phyloP scores from a whole-genome alignment of 2,888 invertebrate genomes.

The Koerneria pararmatus region DNA sequence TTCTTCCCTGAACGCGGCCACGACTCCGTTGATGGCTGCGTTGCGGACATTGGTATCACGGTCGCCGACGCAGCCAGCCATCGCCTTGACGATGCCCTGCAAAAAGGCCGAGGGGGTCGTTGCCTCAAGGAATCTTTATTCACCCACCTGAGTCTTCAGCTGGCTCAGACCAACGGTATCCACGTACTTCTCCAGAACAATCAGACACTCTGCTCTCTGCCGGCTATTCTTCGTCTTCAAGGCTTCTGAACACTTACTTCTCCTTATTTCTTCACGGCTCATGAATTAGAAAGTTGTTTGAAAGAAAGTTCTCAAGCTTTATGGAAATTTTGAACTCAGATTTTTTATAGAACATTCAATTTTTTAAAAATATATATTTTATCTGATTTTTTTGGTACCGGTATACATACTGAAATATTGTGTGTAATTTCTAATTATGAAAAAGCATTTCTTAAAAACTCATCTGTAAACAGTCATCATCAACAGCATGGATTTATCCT shows the following conservation, averaged over 20 bases:
- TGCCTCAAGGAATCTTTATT: constrained; percentile 13
- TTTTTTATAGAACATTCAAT: no score
- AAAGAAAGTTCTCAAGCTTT: no score
- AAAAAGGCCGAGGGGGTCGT: constrained; percentile 13
- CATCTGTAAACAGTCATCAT: no score
- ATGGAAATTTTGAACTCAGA: no score
- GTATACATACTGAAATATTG: no score
- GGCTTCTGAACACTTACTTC: constrained; percentile 78
- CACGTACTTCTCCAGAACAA: constrained; percentile 78
- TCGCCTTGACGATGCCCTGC: constrained; percentile 74
- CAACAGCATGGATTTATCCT: no score
- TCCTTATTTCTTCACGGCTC: no score
- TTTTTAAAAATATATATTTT: no score
- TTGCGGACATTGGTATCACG: constrained; percentile 90
- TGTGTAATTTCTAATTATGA: no score
- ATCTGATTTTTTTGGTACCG: no score
- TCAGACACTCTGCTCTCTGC: constrained; percentile 90
- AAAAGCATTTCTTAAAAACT: no score
- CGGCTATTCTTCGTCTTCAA: constrained; percentile 92
- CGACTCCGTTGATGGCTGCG: constrained; percentile 88
- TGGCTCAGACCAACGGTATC: constrained; percentile 69
- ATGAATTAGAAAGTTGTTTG: no score
- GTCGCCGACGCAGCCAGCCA: constrained; percentile 91
- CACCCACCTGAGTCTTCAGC: constrained; percentile 67
- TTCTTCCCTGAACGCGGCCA: constrained; percentile 81